These are phyloP conservation scores for Schizopygopsis malacanthus DNA, from an alignment of 2,797 vertebrate genomes.

Conservation along the genomic window DNA sequence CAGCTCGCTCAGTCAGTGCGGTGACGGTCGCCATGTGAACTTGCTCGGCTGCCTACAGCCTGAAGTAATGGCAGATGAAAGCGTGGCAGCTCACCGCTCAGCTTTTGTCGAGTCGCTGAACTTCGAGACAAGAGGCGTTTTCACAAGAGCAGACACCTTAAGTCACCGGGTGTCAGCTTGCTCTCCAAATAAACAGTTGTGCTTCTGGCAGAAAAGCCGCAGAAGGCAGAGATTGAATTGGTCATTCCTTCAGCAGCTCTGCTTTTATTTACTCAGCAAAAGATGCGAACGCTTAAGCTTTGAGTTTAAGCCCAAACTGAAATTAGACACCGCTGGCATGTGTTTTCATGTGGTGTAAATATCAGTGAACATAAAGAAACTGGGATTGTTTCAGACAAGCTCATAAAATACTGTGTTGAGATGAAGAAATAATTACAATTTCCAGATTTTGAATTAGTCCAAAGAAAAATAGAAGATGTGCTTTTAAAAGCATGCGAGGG, in stretches of 20 bases:
- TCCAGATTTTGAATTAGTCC: not conserved
- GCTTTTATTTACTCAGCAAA: not conserved
- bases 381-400: not conserved
- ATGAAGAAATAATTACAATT: not conserved
- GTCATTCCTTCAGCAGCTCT: conserved; percentile 10
- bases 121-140: conserved; percentile 62
- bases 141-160: conserved; percentile 53
- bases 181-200: conserved; percentile 42
- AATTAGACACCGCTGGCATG: not conserved
- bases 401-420: not conserved
- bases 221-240: conserved; percentile 1
- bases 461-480: not conserved
- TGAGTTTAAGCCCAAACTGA: conserved; percentile 11
- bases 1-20: conserved; percentile 57
- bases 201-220: conserved; percentile 8
- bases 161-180: conserved; percentile 53
- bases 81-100: conserved; percentile 59
- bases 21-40: conserved; percentile 32
- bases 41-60: conserved; percentile 59
- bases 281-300: conserved; percentile 1
- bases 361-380: not conserved
- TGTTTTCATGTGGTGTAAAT: not conserved
- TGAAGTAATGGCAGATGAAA: conserved; percentile 58
- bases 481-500: not conserved
- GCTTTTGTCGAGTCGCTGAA: conserved; percentile 52